phyloP scores from a whole-genome alignment of 2,888 invertebrate genomes.

The Stomorhina lunata region DNA sequence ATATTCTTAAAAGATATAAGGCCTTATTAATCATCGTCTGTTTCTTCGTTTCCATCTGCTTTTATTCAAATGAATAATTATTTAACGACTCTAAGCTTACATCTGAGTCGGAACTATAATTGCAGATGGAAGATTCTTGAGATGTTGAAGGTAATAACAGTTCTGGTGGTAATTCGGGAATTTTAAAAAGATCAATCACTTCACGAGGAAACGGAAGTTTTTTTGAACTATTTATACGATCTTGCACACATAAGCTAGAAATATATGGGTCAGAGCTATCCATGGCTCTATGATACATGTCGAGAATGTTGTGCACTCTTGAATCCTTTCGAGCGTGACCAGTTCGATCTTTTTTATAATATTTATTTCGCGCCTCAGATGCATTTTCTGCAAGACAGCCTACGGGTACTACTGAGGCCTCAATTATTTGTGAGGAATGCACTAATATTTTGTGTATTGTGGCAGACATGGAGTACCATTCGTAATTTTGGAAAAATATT shows the following conservation, averaged over 20 bases:
- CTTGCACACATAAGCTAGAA: not conserved
- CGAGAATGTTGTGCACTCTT: not conserved
- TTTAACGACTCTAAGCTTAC: not conserved
- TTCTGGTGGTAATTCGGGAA: too few species aligned
- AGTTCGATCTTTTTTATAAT: not conserved
- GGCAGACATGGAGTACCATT: too few species aligned
- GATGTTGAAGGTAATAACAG: too few species aligned
- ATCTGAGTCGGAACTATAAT: too few species aligned
- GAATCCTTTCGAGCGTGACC: conserved; percentile 23
- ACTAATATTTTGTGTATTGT: conserved; percentile 16
- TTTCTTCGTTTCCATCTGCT: too few species aligned
- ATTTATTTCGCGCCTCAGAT: not conserved
- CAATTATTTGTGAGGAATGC: conserved; percentile 9
- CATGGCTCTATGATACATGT: not conserved
- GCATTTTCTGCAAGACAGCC: conserved; percentile 6
- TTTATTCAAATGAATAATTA: too few species aligned
- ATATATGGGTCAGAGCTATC: conserved; percentile 1
- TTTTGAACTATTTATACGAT: not conserved
- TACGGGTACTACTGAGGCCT: not conserved
- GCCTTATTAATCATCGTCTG: too few species aligned
- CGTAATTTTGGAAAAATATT: not conserved
- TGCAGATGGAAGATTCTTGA: too few species aligned
- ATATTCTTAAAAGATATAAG: too few species aligned
- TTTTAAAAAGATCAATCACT: too few species aligned
- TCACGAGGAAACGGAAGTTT: not conserved